Evolutionary conservation across 2,888 invertebrate species (phyloP).

Genomic region (Leucophenga montana): DNA sequence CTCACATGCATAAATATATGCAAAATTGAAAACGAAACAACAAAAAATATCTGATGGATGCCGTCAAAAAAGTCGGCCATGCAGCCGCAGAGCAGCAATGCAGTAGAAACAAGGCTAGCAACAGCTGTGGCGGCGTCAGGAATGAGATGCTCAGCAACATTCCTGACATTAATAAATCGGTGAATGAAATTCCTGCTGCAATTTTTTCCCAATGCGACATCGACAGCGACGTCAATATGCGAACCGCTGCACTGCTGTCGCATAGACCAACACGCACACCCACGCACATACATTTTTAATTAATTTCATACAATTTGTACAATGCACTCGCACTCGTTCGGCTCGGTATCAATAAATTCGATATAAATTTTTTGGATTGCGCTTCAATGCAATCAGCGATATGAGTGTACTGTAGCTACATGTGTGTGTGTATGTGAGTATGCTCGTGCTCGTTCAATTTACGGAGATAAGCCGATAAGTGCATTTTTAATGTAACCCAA

Average conservation of each 20-base stretch:
- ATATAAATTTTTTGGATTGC: constrained; percentile 21
- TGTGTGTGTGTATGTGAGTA: background rate
- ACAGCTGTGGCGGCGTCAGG: constrained; percentile 42
- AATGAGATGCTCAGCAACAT: constrained; percentile 40
- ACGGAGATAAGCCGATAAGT: constrained; percentile 63
- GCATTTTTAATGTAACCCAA: constrained; percentile 64
- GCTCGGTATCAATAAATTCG: constrained; percentile 11
- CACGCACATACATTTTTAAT: constrained; percentile 57
- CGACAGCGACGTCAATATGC: constrained; percentile 34
- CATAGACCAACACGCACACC: constrained; percentile 25
- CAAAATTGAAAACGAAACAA: constrained; percentile 62
- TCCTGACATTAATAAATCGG: constrained; percentile 65
- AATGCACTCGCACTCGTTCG: constrained; percentile 33
- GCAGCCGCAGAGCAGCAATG: background rate
- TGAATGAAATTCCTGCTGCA: constrained; percentile 55
- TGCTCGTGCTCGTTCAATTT: constrained; percentile 52
- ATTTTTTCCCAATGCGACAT: constrained; percentile 38
- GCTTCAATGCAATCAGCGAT: constrained; percentile 6
- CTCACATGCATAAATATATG: constrained; percentile 32
- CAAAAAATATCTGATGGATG: constrained; percentile 63
- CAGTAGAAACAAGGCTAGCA: constrained; percentile 15
- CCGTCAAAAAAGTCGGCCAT: constrained; percentile 54
- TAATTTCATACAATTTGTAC: constrained; percentile 66
- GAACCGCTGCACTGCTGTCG: background rate
- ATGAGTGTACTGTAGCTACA: background rate